Evolutionary conservation across 2,888 invertebrate species (phyloP), one percentile per base, ranked within the genome.

Genomic region (Aphrophora alni): DNA sequence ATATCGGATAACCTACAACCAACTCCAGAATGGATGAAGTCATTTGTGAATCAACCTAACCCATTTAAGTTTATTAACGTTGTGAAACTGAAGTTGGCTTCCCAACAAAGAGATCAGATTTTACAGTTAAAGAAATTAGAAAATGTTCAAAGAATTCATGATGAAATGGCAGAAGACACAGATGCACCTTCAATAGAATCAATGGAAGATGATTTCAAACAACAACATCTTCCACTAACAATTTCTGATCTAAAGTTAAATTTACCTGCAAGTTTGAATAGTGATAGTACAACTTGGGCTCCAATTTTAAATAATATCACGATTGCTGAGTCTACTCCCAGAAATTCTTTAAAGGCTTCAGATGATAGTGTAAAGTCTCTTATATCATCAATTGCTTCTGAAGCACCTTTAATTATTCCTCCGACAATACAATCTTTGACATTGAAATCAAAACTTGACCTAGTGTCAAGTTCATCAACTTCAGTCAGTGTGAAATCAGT

Each of bases 81-180:
- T 21, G 38, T 79, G 17, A 73, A 79, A 59, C 73, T 79, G 74
- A 79, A 79, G 68, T 51, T 73, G n/a, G 68, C 74, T 5, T 28
- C 74, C 0, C 33, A 79, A 38, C 44, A 79, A 38, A 74, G 69
- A 27, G 68, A 68, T 25, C 33, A 75, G 10, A 75, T n/a, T 25
- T 25, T 28, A 26, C 51, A 51, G 51, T 44, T 25, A 28, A 25
- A 44, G 14, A 75, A 75, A 44, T 14, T 25, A 5, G 44, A 38
- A 80, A 77, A 85, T 86, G 77, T 2, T 21, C 2, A 21, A 21
- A 1, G 86, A 85, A 25, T 2, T 25, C 17, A 71, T 71, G 1
- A 8, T 71, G 71, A 71, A 28, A 14, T 76, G 3, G 44, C 71
- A 8, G 80, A 80, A 71, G 80, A 80, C 17, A 81, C 81, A 10